Evolutionary conservation across 2,888 invertebrate genomes (phyloP), one percentile per base, ranked within the genome.

Genomic region (Caenorhabditis uteleia): DNA sequence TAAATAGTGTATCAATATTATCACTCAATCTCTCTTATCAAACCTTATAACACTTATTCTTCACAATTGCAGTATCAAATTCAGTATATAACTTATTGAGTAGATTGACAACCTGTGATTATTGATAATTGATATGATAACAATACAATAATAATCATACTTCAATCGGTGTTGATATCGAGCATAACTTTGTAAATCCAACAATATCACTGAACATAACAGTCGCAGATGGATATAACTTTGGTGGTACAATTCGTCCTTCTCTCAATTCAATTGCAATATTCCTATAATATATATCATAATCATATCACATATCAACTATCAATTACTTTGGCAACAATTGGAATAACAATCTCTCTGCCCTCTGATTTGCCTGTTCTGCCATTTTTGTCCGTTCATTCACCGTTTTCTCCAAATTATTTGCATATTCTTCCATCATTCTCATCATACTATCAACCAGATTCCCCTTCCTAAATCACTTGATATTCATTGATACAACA

Each of bases 231-330:
- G 64, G 48, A 57, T 77, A 78, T 33, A 53, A 61, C 45, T 71
- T 78, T n/a, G 81, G 81, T 1, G 76, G 68, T 6, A 81, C 78
- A 0, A 75, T 40, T 18, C 75, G 57, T 12, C 80, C 80, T 42
- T 73, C 62, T 59, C 79, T 78, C 27, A 80, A 51, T 47, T 79
- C 79, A 26, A 75, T 72, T 0, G 79, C 78, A 18, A 80, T 75
- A 48, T 78, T 75, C 46, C 78, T 77, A 38, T 34, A 73, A 44
- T 23, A 25, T n/a, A n/a, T 33, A 34, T 26, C 16, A 12, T 33
- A 7, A 6, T 45, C 12, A 38, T 18, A 18, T 14, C 10, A 20
- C 7, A 3, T 39, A 8, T 27, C 16, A 36, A 31, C 6, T 25
- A 25, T 5, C 16, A 36, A 31, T 44, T 25, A 51, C 71, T 66